A percentile compares a stretch with the other conserved stretches of the same genome.
Conservation (phyloP, 1,140 invertebrate species). For the Drosophila insularis region DNA sequence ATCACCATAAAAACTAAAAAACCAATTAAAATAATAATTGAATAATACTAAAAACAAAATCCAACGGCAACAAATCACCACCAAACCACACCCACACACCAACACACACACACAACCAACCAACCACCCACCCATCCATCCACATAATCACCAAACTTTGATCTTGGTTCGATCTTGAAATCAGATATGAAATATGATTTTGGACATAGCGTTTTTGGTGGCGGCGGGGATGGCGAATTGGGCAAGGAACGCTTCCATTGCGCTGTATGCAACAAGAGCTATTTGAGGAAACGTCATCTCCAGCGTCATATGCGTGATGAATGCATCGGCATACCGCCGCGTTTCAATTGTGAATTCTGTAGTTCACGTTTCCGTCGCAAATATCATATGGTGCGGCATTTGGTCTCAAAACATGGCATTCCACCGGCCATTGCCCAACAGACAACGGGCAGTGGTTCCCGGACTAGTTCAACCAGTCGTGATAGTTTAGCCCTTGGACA, state of each 20-base stretch:
- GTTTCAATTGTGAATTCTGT: conserved; percentile 87
- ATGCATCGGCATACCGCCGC: conserved; percentile 86
- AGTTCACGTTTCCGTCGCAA: conserved; percentile 85
- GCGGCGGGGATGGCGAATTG: conserved; percentile 3
- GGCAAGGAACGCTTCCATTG: conserved; percentile 84
- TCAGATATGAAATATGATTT: conserved; percentile 62
- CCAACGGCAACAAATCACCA: conserved; percentile 20
- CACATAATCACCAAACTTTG: conserved; percentile 22
- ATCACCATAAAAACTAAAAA: conserved; percentile 21
- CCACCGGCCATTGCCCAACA: conserved; percentile 72
- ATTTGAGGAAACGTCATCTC: conserved; percentile 87
- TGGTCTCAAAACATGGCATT: conserved; percentile 83
- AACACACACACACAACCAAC: conserved; percentile 16
- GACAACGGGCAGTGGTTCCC: conserved; percentile 67
- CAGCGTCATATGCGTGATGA: conserved; percentile 87
- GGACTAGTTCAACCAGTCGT: conserved; percentile 34
- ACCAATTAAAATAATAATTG: conserved; percentile 21
- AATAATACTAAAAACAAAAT: not conserved
- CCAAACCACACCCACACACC: conserved; percentile 21
- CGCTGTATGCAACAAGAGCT: conserved; percentile 85
- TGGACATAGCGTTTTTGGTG: conserved; percentile 59
- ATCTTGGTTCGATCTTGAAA: conserved; percentile 16
- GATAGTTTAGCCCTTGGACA: not conserved
- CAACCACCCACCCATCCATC: conserved; percentile 17
- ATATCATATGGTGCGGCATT: conserved; percentile 85